phyloP scores from a whole-genome alignment of 2,113 vertebrate genomes.

The Anguilla rostrata region DNA sequence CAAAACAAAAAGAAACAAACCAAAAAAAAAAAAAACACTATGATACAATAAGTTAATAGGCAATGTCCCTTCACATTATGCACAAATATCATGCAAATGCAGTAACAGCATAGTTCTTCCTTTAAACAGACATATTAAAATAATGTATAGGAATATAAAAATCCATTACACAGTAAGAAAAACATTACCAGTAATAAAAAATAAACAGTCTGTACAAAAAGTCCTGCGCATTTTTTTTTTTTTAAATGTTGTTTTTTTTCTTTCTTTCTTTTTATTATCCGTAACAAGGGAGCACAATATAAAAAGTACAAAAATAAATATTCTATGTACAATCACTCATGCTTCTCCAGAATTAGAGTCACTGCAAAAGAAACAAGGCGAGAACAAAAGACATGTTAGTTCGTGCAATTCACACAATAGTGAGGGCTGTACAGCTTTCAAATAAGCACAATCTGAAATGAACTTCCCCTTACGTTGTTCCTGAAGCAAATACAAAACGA shows the following conservation, averaged over 20 bases:
- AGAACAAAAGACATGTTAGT: conserved; percentile 54
- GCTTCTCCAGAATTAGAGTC: conserved; percentile 71
- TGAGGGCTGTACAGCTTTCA: conserved; percentile 7
- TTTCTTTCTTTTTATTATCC: conserved; percentile 43
- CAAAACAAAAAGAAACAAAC: conserved; percentile 54
- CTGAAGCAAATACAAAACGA: background rate
- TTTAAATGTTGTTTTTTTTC: conserved; percentile 40
- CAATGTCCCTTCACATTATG: conserved; percentile 69
- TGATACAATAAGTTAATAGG: conserved; percentile 78
- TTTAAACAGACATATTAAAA: conserved; percentile 59
- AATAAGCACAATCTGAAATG: background rate
- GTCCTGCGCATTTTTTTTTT: conserved; percentile 32
- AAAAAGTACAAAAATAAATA: conserved; percentile 79
- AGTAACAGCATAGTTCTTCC: conserved; percentile 58
- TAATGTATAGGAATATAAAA: conserved; percentile 61
- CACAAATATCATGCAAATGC: conserved; percentile 78
- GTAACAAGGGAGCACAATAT: conserved; percentile 51
- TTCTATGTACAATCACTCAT: conserved; percentile 76
- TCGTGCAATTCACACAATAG: conserved; percentile 26
- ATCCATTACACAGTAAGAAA: conserved; percentile 57
- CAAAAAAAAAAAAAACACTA: conserved; percentile 49
- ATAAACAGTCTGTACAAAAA: conserved; percentile 72
- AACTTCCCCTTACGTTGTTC: background rate
- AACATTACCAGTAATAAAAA: conserved; percentile 64
- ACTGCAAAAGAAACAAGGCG: conserved; percentile 71